Percentiles rank a stretch among this genome's conserved stretches.
These are phyloP conservation scores for Actinemys pallida DNA, from an alignment of 2,113 vertebrate species.

Conservation along the genomic window DNA sequence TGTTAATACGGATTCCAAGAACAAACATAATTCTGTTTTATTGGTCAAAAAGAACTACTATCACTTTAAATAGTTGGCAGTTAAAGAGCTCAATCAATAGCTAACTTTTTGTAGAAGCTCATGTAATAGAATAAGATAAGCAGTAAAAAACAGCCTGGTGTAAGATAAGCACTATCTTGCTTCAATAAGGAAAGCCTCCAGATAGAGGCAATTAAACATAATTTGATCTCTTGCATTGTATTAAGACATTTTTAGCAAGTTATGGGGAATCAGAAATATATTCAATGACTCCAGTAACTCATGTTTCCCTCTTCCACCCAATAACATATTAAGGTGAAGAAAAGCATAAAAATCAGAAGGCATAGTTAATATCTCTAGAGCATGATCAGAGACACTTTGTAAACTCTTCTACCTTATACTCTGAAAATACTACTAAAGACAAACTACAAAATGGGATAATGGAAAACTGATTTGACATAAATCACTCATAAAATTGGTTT, in stretches of 20 bases:
- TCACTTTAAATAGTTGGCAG: neutral
- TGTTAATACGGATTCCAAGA: neutral
- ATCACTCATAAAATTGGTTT: neutral
- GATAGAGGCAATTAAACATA: neutral
- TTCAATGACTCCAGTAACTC: neutral
- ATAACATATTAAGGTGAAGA: neutral
- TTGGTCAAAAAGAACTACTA: neutral
- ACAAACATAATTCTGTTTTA: neutral
- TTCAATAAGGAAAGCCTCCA: neutral
- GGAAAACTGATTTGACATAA: neutral
- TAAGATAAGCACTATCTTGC: neutral
- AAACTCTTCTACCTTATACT: neutral
- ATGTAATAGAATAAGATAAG: constrained; percentile 5
- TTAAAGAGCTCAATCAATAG: neutral
- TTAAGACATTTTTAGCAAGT: neutral
- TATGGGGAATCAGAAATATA: accelerated
- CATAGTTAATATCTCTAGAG: neutral
- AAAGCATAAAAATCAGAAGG: neutral
- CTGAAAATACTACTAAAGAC: neutral
- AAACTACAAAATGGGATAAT: neutral
- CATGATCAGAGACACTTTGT: neutral
- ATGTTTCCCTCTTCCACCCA: neutral
- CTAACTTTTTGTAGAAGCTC: neutral
- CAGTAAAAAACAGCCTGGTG: neutral
- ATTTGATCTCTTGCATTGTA: neutral